Evolutionary conservation across 2,888 invertebrate genomes (phyloP), one percentile per base, ranked within the genome.

Genomic region (Prosapia bicincta): DNA sequence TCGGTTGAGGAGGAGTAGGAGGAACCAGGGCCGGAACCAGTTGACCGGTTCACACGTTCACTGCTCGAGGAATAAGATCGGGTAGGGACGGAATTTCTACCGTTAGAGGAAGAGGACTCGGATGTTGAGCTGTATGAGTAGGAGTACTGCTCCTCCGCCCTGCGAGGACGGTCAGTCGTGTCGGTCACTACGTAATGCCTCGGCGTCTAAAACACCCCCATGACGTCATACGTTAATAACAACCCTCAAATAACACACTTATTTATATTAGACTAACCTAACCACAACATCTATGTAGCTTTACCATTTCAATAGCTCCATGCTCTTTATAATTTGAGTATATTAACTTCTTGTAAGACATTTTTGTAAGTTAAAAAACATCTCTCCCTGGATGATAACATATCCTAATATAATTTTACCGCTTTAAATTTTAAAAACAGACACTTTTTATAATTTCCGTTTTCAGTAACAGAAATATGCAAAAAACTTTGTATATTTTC

Each of bases 101-200:
- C 86, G 69, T 80, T 76, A 78, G 87, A 86, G 81, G 84, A 85
- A 78, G 84, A 82, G 82, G 87, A 84, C 84, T 89, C 87, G 81
- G 88, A 87, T 81, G 85, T 85, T 85, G 91, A 90, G 85, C 89
- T 87, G 88, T 94, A 94, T 81, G 93, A 91, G 88, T 94, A 94
- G 82, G 93, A 93, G 89, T 94, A 95, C 88, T 93, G 93, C 88
- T 93, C 89, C 85, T 94, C 93, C 82, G 92, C 91, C 84, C 90
- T 89, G 77, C 90, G 88, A 82, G 89, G 88, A 83, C 88, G 86
- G 83, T 91, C 88, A 78, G 91, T 90, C 82, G 91, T 89, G 85
- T 94, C 93, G 86, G 91, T 91, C 85, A 93, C 92, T 87, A 93
- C 91, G 89, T 94, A 94, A 89, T 93, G 92, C 86, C 95, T 92